Conservation (phyloP, 2,113 vertebrate genomes). For the Zosterops japonicus region DNA sequence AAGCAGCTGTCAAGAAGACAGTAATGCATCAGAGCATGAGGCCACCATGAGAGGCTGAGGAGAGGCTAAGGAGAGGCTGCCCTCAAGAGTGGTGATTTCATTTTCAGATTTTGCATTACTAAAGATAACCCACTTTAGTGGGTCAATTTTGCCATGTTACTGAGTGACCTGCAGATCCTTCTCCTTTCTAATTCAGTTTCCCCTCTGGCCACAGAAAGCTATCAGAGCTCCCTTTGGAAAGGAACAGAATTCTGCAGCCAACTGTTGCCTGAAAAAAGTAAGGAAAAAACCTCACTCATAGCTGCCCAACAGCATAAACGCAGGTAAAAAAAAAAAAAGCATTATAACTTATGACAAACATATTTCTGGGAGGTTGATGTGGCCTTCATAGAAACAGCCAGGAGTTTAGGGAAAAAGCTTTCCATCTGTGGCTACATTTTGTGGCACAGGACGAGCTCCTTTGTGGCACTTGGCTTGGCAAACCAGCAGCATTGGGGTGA, state of each 20-base stretch:
- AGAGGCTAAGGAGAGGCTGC: not conserved
- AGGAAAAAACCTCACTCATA: not conserved
- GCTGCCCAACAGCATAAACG: not conserved
- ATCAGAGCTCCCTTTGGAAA: not conserved
- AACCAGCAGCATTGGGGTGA: accelerated
- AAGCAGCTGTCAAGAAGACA: not conserved
- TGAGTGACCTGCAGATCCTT: not conserved
- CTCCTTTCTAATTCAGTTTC: not conserved
- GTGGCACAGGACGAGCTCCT: not conserved
- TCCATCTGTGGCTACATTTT: not conserved
- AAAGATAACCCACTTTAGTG: not conserved
- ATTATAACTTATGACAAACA: not conserved
- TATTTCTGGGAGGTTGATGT: not conserved
- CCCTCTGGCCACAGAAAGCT: not conserved
- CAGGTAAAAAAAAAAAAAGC: not conserved
- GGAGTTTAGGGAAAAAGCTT: not conserved
- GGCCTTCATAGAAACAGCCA: not conserved
- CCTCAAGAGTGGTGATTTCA: accelerated
- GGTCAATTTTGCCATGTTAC: not conserved
- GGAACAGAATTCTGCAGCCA: not conserved
- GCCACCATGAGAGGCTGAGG: not conserved
- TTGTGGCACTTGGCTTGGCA: not conserved
- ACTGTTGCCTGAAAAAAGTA: not conserved
- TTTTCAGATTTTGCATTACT: not conserved
- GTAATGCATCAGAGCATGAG: not conserved